Evolutionary conservation across 2,888 invertebrate species (phyloP).

Genomic region (Agriopis aurantiaria): DNA sequence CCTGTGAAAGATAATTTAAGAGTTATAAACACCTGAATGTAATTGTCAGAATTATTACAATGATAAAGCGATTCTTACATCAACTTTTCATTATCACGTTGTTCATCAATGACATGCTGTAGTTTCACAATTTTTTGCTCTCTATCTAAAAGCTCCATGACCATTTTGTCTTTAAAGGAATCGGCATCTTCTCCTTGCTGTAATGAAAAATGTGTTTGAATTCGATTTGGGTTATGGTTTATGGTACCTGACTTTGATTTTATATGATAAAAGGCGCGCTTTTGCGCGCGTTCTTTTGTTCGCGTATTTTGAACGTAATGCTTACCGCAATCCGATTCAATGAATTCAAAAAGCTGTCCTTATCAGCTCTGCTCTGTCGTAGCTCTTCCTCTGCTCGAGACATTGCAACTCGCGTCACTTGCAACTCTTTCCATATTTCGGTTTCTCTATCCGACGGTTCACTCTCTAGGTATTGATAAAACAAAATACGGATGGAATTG

Average conservation of each 20-base stretch:
- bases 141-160: constrained; percentile 70
- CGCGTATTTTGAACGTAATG: background rate
- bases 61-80: constrained; percentile 56
- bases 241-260: background rate
- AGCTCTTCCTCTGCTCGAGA: constrained; percentile 73
- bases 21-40: no score
- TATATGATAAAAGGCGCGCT: background rate
- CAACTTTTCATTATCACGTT: constrained; percentile 69
- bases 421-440: constrained; percentile 82
- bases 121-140: constrained; percentile 72
- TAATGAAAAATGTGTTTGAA: constrained; percentile 36
- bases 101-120: constrained; percentile 69
- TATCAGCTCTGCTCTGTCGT: constrained; percentile 75
- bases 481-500: no score
- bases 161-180: constrained; percentile 70
- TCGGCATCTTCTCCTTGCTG: constrained; percentile 72
- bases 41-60: background rate
- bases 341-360: constrained; percentile 80
- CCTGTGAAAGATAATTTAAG: constrained; percentile 55
- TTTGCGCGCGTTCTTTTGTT: background rate
- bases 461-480: constrained; percentile 57
- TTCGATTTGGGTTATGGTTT: background rate
- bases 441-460: constrained; percentile 80
- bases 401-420: constrained; percentile 67
- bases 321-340: constrained; percentile 81